Evolutionary conservation across 2,888 invertebrate genomes (phyloP).

Genomic region (Pocota personata): DNA sequence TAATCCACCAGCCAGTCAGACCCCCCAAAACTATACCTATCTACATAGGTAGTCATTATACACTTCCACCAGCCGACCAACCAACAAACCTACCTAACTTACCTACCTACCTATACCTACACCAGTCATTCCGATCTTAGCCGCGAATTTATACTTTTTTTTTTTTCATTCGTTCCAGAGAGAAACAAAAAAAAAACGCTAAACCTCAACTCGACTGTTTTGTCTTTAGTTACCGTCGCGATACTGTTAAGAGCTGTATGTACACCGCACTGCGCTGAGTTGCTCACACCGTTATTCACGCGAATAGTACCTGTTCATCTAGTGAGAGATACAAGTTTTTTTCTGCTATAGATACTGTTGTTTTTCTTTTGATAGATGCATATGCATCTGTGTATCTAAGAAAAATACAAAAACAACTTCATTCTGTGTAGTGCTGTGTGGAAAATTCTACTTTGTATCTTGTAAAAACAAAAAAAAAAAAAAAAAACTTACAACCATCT

Average conservation of each 20-base stretch:
- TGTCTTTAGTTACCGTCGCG: conserved; percentile 82
- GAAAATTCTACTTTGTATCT: conserved; percentile 36
- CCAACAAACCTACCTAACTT: conserved; percentile 32
- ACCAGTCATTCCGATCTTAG: conserved; percentile 68
- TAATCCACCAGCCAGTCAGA: conserved; percentile 30
- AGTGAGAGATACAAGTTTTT: conserved; percentile 57
- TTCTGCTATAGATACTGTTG: conserved; percentile 32
- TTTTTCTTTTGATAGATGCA: conserved; percentile 12
- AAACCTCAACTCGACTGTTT: conserved; percentile 72
- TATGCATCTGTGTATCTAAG: conserved; percentile 29
- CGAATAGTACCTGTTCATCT: conserved; percentile 71
- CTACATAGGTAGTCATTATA: conserved; percentile 12
- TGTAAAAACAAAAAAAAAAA: background rate
- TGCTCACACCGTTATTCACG: conserved; percentile 70
- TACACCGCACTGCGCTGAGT: conserved; percentile 70
- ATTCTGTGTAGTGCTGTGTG: conserved; percentile 33
- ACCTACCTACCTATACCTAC: conserved; percentile 49
- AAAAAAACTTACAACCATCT: background rate
- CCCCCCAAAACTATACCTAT: conserved; percentile 37
- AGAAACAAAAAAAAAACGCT: conserved; percentile 51
- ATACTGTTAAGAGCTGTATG: conserved; percentile 78
- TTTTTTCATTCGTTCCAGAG: conserved; percentile 57
- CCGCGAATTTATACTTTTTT: conserved; percentile 65
- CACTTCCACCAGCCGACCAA: conserved; percentile 17
- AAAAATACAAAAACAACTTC: conserved; percentile 14